Evolutionary conservation across 2,113 vertebrate genomes (phyloP), one percentile per base, ranked within the genome.

Genomic region (Pungitius pungitius): DNA sequence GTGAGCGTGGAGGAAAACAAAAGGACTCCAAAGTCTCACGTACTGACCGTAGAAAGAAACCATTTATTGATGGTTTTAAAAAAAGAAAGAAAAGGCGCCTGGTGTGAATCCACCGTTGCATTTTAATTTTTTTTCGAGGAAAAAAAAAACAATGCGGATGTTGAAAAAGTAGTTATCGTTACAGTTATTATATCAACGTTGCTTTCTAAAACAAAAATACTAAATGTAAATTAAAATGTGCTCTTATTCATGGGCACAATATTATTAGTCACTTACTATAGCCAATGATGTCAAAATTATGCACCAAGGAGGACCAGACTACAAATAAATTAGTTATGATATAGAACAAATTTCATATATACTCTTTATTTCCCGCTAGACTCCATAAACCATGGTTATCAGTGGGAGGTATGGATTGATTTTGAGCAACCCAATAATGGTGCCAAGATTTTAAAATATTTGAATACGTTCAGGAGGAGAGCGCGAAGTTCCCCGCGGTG

Each of bases 1-100:
- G 69, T 64, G 17, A 73, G 88, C 88, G 78, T 78, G 82, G 54
- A 35, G 67, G 74, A 81, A 88, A 84, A 92, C 89, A 90, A 92
- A 90, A 90, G 89, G 72, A 67, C 78, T 81, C 74, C 47, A 78
- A 80, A 84, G 82, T 83, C 52, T 82, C 49, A 42, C 33, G 40
- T 6, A 68, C 33, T 26, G 54, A 78, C 24, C 68, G 35, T 2
- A 30, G 30, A 30, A 30, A 30, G 30, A 5, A 30, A 1, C 3
- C 6, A 30, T 30, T 30, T 30, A 30, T 30, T 30, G 30, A 5
- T 30, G 1, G 30, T 30, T 35, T 35, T 35, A 35, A 35, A 35
- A 35, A 6, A 6, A 35, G 1, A 35, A 27, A 47, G 51, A 5
- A 45, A 15, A n/a, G n/a, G 8, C 27, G 26, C 30, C 10, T 1